Conservation (phyloP, 2,888 invertebrate species). For the Arrhopalites spinosus region DNA sequence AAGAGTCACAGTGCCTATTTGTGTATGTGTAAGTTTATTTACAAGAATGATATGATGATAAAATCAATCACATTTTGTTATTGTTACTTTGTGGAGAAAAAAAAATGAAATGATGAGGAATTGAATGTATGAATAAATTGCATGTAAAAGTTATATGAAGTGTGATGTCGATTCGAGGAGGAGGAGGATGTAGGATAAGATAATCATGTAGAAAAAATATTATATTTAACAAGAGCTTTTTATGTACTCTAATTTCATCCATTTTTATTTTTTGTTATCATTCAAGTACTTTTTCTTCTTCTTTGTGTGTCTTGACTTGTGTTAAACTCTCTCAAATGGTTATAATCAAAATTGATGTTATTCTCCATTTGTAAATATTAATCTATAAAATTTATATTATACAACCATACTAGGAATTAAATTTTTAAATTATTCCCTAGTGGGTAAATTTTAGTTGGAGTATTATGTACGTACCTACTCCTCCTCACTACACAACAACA, state of each 20-base stretch:
- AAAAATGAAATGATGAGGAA: background rate
- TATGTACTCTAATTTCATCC: background rate
- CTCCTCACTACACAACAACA: too few relatives aligned
- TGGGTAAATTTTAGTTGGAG: too few relatives aligned
- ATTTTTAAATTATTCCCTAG: too few relatives aligned
- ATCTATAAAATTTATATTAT: too few relatives aligned
- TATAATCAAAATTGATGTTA: too few relatives aligned
- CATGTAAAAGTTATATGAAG: background rate
- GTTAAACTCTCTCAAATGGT: too few relatives aligned
- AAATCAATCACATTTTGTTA: slow-evolving; percentile 1
- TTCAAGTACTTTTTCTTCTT: background rate
- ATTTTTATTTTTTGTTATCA: background rate
- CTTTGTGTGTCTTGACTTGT: background rate
- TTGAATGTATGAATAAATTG: slow-evolving; percentile 1
- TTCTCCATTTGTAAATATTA: too few relatives aligned
- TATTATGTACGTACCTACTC: too few relatives aligned
- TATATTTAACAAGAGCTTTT: slow-evolving; percentile 3
- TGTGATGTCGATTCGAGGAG: background rate
- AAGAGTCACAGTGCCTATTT: too few relatives aligned
- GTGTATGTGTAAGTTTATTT: background rate
- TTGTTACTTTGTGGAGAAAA: background rate
- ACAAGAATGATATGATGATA: background rate
- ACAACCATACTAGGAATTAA: too few relatives aligned
- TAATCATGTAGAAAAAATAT: background rate
- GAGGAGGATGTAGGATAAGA: slow-evolving; percentile 12